These are phyloP conservation scores for Pachliopta kotzebuea DNA, from an alignment of 2,888 invertebrate genomes.

Conservation along the genomic window DNA sequence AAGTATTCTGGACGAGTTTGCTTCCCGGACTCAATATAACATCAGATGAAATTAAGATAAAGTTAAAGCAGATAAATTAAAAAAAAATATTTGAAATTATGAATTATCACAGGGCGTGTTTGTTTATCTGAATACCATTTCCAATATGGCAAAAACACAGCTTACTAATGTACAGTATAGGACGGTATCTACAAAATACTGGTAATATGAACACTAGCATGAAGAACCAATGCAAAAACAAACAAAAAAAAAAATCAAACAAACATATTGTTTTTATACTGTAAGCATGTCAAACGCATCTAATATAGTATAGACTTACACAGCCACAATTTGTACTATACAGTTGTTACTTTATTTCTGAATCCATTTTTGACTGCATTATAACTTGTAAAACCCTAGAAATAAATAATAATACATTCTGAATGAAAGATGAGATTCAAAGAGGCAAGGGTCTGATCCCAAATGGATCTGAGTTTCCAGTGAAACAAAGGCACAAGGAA, in stretches of 20 bases:
- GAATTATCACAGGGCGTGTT: neutral
- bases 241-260: slow-evolving; percentile 35
- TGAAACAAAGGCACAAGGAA: too few relatives aligned
- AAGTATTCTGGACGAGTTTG: too few relatives aligned
- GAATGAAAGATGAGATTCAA: neutral
- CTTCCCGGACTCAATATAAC: too few relatives aligned
- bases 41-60: too few relatives aligned
- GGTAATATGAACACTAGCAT: slow-evolving; percentile 1
- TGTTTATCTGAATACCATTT: neutral
- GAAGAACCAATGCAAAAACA: neutral
- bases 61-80: too few relatives aligned
- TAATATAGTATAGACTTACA: slow-evolving; percentile 61
- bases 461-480: too few relatives aligned
- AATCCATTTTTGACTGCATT: slow-evolving; percentile 76
- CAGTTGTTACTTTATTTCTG: slow-evolving; percentile 73
- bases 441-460: neutral
- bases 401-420: slow-evolving; percentile 53
- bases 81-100: too few relatives aligned
- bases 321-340: slow-evolving; percentile 67
- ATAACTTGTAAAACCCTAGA: slow-evolving; percentile 80
- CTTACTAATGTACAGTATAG: neutral
- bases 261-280: slow-evolving; percentile 23
- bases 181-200: neutral
- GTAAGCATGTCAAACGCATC: slow-evolving; percentile 45
- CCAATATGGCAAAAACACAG: neutral